Percentiles rank a stretch among this genome's conserved stretches.
Evolutionary conservation across 2,113 vertebrate genomes (phyloP).

Genomic region (Neolamprologus kungweensis): DNA sequence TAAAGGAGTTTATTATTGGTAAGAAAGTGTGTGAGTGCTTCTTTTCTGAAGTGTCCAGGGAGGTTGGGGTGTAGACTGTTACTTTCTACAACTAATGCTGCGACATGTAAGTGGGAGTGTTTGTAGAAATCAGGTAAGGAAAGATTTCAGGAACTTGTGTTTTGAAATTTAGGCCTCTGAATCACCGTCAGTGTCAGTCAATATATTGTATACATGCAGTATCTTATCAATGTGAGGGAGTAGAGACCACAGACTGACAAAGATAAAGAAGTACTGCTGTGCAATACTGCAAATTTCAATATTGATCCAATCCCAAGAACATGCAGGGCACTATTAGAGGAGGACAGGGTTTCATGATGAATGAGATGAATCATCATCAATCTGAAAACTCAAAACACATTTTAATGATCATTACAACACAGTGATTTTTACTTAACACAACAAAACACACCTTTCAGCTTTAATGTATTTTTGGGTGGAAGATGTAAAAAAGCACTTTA

Average conservation of each 20-base stretch:
- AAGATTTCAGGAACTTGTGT: background rate
- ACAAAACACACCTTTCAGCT: background rate
- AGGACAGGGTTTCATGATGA: background rate
- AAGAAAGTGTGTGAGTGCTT: background rate
- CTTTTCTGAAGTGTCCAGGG: background rate
- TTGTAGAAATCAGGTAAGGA: background rate
- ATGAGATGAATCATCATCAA: background rate
- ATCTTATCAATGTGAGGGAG: background rate
- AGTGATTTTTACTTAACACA: background rate
- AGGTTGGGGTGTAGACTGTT: background rate
- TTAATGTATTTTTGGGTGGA: background rate
- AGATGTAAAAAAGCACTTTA: background rate
- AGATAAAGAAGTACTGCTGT: background rate
- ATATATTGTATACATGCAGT: background rate
- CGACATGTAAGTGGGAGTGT: background rate
- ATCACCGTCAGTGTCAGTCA: background rate
- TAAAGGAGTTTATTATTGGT: conserved; percentile 65
- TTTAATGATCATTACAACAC: background rate
- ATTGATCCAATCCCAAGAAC: background rate
- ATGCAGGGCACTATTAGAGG: background rate
- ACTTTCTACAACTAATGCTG: background rate
- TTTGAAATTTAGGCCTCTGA: background rate
- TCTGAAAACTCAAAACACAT: background rate
- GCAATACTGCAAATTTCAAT: background rate
- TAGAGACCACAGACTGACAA: fast-evolving